Evolutionary conservation across 1,140 invertebrate species (phyloP).

Genomic region (Diabrotica virgifera): DNA sequence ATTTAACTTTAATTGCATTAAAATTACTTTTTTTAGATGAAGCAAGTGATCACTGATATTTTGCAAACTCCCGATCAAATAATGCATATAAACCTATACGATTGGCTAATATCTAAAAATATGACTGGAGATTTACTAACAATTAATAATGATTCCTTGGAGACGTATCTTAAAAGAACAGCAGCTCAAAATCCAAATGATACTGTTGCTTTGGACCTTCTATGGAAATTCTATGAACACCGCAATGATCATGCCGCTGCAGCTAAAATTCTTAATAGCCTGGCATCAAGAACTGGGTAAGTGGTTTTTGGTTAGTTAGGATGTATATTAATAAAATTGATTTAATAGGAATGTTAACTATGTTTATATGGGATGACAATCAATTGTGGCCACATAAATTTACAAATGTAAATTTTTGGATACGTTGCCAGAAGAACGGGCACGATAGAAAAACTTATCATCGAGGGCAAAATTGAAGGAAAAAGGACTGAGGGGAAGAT

Average conservation of each 20-base stretch:
- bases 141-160: slow-evolving; percentile 75
- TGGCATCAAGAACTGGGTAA: slow-evolving; percentile 81
- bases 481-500: no score
- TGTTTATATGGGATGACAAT: no score
- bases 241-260: slow-evolving; percentile 88
- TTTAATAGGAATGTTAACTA: no score
- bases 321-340: no score
- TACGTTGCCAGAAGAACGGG: no score
- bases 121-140: slow-evolving; percentile 74
- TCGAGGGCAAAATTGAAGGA: no score
- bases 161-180: slow-evolving; percentile 71
- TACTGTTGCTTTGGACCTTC: slow-evolving; percentile 74
- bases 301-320: slow-evolving; percentile 18
- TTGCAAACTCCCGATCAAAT: slow-evolving; percentile 74
- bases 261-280: slow-evolving; percentile 83
- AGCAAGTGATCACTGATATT: slow-evolving; percentile 39
- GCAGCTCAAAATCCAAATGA: slow-evolving; percentile 53
- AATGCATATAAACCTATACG: slow-evolving; percentile 86
- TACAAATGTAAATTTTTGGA: no score
- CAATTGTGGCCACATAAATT: no score
- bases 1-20: not conserved
- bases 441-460: no score
- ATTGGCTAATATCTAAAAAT: slow-evolving; percentile 85
- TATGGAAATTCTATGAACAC: slow-evolving; percentile 96
- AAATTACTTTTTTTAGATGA: slow-evolving; percentile 22